Percentiles rank a stretch among this genome's conserved stretches.
These are phyloP conservation scores for Oscheius onirici DNA, from an alignment of 2,888 invertebrate genomes.

Conservation along the genomic window DNA sequence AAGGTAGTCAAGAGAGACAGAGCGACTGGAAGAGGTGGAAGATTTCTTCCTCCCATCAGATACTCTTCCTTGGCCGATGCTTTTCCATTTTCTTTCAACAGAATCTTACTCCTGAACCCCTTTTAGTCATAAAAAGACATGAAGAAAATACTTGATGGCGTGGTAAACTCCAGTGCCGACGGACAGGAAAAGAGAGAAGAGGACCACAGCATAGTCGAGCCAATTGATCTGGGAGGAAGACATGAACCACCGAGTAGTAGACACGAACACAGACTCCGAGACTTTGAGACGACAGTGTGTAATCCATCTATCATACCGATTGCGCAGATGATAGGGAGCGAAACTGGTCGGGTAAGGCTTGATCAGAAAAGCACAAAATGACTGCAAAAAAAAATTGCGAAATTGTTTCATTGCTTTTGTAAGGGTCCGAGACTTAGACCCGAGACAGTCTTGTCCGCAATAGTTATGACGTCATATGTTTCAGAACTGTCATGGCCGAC, in stretches of 20 bases:
- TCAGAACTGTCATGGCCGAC: too few relatives aligned
- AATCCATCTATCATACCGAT: constrained; percentile 19
- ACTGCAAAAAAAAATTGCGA: too few relatives aligned
- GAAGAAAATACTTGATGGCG: constrained; percentile 28
- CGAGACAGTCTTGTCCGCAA: too few relatives aligned
- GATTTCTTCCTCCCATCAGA: constrained; percentile 81
- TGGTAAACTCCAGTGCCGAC: constrained; percentile 37
- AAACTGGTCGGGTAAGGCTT: background rate
- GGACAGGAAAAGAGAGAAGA: constrained; percentile 30
- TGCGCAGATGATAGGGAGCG: background rate
- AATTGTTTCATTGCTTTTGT: too few relatives aligned
- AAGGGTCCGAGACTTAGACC: too few relatives aligned
- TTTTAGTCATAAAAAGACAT: background rate
- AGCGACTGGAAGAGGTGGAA: constrained; percentile 85
- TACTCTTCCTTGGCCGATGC: constrained; percentile 82
- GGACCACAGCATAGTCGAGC: constrained; percentile 37
- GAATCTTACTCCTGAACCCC: background rate
- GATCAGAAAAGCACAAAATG: background rate
- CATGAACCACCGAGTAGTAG: background rate
- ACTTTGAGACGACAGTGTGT: constrained; percentile 2
- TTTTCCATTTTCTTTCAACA: constrained; percentile 20
- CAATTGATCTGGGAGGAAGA: constrained; percentile 5
- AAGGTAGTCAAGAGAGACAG: constrained; percentile 90
- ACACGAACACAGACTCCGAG: constrained; percentile 5
- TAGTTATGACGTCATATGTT: too few relatives aligned